Evolutionary conservation across 2,113 vertebrate species (phyloP).

Genomic region (Danio rerio): GRCz12tu NC_133195.1:15430001-15430500

Average conservation of each 20-base stretch:
- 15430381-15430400: too few species aligned
- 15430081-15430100: neutral
- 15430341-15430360: too few species aligned
- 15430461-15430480: too few species aligned
- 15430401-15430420: too few species aligned
- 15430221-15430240: neutral
- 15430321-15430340: too few species aligned
- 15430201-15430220: neutral
- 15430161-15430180: neutral
- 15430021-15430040: neutral
- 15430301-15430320: too few species aligned
- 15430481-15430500: too few species aligned
- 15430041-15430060: neutral
- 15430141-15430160: neutral
- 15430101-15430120: neutral
- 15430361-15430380: too few species aligned
- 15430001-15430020: neutral
- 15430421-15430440: too few species aligned
- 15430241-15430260: slow-evolving; percentile 1
- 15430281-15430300: too few species aligned
- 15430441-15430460: too few species aligned
- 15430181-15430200: neutral
- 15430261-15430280: neutral
- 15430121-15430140: neutral
- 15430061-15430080: neutral